Evolutionary conservation across 2,113 vertebrate species (phyloP).

Genomic region (Gymnogyps californianus): DNA sequence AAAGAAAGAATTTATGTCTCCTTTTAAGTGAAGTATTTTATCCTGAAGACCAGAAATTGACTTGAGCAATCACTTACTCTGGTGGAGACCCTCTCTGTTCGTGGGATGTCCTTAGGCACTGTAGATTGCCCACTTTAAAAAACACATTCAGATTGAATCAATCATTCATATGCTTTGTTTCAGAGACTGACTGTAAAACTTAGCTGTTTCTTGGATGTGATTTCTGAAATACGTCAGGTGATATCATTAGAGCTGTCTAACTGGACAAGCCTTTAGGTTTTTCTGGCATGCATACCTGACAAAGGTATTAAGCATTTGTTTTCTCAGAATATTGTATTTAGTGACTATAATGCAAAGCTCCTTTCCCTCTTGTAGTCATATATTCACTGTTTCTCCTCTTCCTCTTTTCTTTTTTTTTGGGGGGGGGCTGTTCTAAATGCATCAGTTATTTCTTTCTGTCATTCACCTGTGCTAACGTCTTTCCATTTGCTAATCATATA

Average conservation of each 20-base stretch:
- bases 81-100: fast-evolving
- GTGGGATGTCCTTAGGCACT: neutral
- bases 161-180: neutral
- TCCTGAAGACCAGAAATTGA: neutral
- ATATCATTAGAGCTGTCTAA: neutral
- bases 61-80: neutral
- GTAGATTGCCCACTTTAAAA: neutral
- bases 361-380: neutral
- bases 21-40: neutral
- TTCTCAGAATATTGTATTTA: neutral
- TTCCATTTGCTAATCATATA: neutral
- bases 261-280: neutral
- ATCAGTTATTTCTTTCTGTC: neutral
- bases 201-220: neutral
- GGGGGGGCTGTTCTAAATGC: neutral
- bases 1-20: neutral
- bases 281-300: neutral
- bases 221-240: neutral
- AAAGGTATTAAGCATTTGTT: neutral
- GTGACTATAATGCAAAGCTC: neutral
- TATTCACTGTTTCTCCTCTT: neutral
- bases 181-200: neutral
- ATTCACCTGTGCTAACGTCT: neutral
- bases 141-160: neutral
- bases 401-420: neutral